These are phyloP conservation scores for Erebia ligea DNA, from an alignment of 2,888 invertebrate species.

Conservation along the genomic window DNA sequence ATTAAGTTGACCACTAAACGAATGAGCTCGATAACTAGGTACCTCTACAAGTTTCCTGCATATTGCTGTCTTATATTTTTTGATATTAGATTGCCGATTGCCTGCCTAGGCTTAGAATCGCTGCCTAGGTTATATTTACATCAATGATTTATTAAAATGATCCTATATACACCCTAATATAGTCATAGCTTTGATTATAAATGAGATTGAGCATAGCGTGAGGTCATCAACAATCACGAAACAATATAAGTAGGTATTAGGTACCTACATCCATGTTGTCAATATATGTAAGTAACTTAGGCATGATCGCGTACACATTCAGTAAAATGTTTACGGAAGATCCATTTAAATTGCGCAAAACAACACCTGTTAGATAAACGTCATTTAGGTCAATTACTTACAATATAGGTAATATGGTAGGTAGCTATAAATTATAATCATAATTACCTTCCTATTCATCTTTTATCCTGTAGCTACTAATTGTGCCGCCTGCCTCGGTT, in stretches of 20 bases:
- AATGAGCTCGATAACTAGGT: no score
- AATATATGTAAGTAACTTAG: neutral
- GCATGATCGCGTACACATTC: neutral
- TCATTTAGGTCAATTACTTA: slow-evolving; percentile 9
- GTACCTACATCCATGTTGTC: neutral
- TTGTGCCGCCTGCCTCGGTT: no score
- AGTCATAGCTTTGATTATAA: slow-evolving; percentile 27
- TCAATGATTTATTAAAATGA: slow-evolving; percentile 26
- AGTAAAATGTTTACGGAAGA: slow-evolving; percentile 6
- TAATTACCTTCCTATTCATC: no score
- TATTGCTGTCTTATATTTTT: no score
- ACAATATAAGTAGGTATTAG: neutral
- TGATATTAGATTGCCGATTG: no score
- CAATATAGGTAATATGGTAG: neutral
- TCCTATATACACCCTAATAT: slow-evolving; percentile 27
- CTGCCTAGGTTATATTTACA: neutral
- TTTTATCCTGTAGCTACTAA: no score
- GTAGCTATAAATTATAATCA: neutral
- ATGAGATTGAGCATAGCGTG: slow-evolving; percentile 23
- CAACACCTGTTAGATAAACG: slow-evolving; percentile 22
- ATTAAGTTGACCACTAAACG: no score
- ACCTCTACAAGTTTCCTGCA: no score
- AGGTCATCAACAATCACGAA: slow-evolving; percentile 30
- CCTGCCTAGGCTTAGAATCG: no score
- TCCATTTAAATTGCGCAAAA: slow-evolving; percentile 17